Percentiles rank a stretch among this genome's conserved stretches.
Conservation (phyloP, 2,797 vertebrate species). For the Oreochromis mossambicus region DNA sequence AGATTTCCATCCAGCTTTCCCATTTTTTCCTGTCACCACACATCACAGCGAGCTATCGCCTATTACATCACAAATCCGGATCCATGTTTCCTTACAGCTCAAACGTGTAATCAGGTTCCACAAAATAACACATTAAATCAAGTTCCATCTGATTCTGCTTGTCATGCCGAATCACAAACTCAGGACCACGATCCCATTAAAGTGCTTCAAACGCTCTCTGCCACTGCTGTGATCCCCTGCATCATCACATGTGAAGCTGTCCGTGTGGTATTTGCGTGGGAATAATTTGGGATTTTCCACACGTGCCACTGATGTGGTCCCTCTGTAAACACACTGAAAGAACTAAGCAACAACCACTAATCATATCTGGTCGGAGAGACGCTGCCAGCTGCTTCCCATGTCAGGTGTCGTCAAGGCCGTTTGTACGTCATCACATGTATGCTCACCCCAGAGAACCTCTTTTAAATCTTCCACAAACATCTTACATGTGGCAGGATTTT, state of each 20-base stretch:
- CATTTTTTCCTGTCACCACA: background rate
- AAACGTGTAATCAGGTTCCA: background rate
- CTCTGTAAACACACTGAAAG: background rate
- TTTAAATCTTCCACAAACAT: background rate
- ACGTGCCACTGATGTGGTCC: conserved; percentile 17
- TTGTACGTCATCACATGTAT: background rate
- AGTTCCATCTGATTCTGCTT: background rate
- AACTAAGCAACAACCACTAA: background rate
- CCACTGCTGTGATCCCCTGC: background rate
- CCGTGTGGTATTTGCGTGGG: background rate
- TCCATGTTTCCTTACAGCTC: background rate
- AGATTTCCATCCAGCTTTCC: background rate
- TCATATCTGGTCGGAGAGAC: background rate
- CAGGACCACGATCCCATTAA: background rate
- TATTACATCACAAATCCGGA: background rate
- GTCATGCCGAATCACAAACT: background rate
- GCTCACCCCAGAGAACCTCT: background rate
- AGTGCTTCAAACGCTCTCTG: background rate
- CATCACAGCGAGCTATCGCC: background rate
- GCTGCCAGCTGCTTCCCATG: background rate
- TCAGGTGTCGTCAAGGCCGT: conserved; percentile 5
- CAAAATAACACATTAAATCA: background rate
- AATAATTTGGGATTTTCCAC: conserved; percentile 10
- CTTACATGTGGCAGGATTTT: background rate
- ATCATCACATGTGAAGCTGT: background rate